phyloP scores from a whole-genome alignment of 2,888 invertebrate species.

The Meteorus cinctellus region DNA sequence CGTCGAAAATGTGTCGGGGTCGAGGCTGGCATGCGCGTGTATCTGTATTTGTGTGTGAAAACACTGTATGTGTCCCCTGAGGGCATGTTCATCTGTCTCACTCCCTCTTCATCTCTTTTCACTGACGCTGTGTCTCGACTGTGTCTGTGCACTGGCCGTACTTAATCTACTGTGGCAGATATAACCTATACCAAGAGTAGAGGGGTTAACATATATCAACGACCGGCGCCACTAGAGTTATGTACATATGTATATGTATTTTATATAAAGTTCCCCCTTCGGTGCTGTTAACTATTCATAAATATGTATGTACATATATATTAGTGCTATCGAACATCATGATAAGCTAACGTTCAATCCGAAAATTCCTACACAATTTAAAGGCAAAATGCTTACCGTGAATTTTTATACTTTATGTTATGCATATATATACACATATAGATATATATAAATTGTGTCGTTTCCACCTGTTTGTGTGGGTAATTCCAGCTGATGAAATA shows the following conservation, averaged over 20 bases:
- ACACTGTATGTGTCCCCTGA: slow-evolving; percentile 7
- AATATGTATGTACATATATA: background rate
- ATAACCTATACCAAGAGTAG: slow-evolving; percentile 34
- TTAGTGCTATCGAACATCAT: background rate
- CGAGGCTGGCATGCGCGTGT: slow-evolving; percentile 22
- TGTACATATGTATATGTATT: background rate
- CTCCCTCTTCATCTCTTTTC: slow-evolving; percentile 7
- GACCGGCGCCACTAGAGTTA: slow-evolving; percentile 39
- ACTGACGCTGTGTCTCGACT: slow-evolving; percentile 33
- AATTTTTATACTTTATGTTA: background rate
- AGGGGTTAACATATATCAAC: slow-evolving; percentile 29
- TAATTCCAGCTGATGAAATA: slow-evolving; percentile 49
- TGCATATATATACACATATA: too few species aligned
- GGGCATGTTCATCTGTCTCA: slow-evolving; percentile 11
- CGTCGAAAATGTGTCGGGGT: slow-evolving; percentile 38
- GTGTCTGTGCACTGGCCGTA: slow-evolving; percentile 39
- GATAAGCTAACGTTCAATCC: too few species aligned
- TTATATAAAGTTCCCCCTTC: slow-evolving; percentile 12
- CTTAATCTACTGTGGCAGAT: slow-evolving; percentile 37
- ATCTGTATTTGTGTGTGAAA: background rate
- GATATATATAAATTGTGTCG: slow-evolving; percentile 28
- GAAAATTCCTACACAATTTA: too few species aligned
- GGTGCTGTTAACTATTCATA: background rate
- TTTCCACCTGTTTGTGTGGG: slow-evolving; percentile 63
- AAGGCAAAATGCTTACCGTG: too few species aligned